Evolutionary conservation across 2,797 vertebrate species (phyloP).

Genomic region (Aplochiton taeniatus): DNA sequence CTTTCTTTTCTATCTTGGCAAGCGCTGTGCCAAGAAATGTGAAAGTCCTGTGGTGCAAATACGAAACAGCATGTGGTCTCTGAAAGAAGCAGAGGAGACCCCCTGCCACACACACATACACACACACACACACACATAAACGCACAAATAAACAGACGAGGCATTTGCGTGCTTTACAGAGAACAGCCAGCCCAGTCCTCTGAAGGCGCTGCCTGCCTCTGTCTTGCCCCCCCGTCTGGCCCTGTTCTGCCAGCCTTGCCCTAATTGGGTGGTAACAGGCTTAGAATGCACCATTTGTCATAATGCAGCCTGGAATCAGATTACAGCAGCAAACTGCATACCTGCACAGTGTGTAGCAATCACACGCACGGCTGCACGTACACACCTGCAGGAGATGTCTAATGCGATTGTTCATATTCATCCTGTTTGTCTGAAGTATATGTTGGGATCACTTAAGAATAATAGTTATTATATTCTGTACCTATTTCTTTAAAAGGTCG

Average conservation of each 20-base stretch:
- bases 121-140: not conserved
- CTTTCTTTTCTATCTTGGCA: slow-evolving; percentile 59
- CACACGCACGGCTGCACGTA: no score
- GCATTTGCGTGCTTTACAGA: not conserved
- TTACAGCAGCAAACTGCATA: no score
- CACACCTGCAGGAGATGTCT: no score
- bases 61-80: slow-evolving; percentile 61
- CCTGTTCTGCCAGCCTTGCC: slow-evolving; percentile 43
- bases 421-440: no score
- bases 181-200: not conserved
- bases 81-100: slow-evolving; percentile 40
- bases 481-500: no score
- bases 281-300: slow-evolving; percentile 45
- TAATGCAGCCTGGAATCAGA: slow-evolving; percentile 39
- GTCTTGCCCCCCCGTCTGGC: slow-evolving; percentile 19
- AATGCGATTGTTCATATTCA: no score
- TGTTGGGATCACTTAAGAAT: no score
- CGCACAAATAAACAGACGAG: not conserved
- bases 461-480: no score
- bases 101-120: slow-evolving; percentile 9
- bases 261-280: slow-evolving; percentile 57
- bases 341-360: no score
- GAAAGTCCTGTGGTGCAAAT: slow-evolving; percentile 71
- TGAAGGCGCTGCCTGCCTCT: not conserved
- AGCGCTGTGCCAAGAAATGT: slow-evolving; percentile 48